Base-by-base conservation (phyloP, 2,888 invertebrate genomes). In the Leptothorax acervorum region DNA sequence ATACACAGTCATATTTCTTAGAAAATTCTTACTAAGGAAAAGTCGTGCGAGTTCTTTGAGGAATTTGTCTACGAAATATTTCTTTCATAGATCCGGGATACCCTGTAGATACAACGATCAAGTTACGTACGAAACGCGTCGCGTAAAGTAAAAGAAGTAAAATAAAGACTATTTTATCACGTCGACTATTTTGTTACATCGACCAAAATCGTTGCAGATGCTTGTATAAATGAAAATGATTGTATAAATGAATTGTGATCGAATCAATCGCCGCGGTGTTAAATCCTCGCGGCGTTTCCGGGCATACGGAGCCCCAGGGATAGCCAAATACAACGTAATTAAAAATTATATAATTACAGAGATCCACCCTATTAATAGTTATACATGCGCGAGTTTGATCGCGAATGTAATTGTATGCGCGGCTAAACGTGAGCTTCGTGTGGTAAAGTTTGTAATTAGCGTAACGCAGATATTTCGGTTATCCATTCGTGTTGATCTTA, bases 251-350 rank as follows among this genome's bases (percentile, higher is more conserved):
- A 68, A 57, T 71, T 60, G 48, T 65, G 65, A 76, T 65, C n/a
- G 45, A 12, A 73, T 42, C 39, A 15, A 48, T 35, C 23, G 23
- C n/a, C 31, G 78, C 31, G 35, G 15, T 23, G 73, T 60, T 57
- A 28, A 31, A 28, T 31, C 23, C 45, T n/a, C 9, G 53, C 55
- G 28, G 18, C 23, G 6, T 6, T 48, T n/a, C 35, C 12, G 45
- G 55, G 28, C 28, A 42, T 57, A 66, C 45, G 18, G 31, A 31
- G 76, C 11, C 62, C 57, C 62, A 70, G 79, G 89, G 85, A 88
- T 90, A 92, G 90, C 93, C 92, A 92, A 92, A 92, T 91, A 90
- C 85, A 82, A 89, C 85, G 86, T 87, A 91, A 90, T 90, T 90
- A 89, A 85, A 81, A 23, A 87, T 88, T 87, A 23, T 23, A 23